Evolutionary conservation across 1,140 invertebrate genomes (phyloP), one percentile per base, ranked within the genome.

Genomic region (Euura lappo): DNA sequence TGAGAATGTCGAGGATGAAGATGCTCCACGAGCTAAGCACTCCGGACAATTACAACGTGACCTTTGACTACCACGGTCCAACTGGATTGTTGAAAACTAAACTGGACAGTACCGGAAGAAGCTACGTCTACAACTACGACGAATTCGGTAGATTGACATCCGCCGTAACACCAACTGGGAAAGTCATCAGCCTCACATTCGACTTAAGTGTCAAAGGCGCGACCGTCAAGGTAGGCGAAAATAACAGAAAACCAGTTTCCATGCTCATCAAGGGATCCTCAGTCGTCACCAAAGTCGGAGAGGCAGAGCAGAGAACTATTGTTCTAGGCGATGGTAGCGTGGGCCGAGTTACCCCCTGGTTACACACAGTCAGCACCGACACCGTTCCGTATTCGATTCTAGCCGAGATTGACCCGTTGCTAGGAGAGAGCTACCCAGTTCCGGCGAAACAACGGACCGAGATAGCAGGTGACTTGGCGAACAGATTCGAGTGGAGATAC

Each of bases 61-160:
- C 95, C 1, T 98, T 98, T 83, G 96, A 97, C 75, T 99, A 99
- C 85, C 93, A 98, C 77, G 94, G 94, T 2, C 93, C 94, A 0
- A 95, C 93, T 2, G 97, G 97, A 1, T 87, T 99, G 43, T 83
- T 99, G 8, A 94, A 95, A 78, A 94, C 94, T 0, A 95, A 96
- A 83, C 89, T 96, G 60, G 96, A 98, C 81, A 96, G 95, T 45
- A 95, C 95, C 4, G 97, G 97, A 2, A 90, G 96, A 71, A 96
- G 95, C 70, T 97, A 96, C 81, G 94, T 98, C 2, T 99, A 99
- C 84, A 94, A 96, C 81, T 99, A 98, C 81, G 97, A 99, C 82
- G 94, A 96, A 81, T 98, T 98, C 85, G 97, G 97, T 10, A 91
- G 97, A 76, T 87, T 99, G 0, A 95, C 94, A 3, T 94, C 93